These are phyloP conservation scores for Osmerus mordax DNA, from an alignment of 2,113 vertebrate genomes.

Conservation along the genomic window DNA sequence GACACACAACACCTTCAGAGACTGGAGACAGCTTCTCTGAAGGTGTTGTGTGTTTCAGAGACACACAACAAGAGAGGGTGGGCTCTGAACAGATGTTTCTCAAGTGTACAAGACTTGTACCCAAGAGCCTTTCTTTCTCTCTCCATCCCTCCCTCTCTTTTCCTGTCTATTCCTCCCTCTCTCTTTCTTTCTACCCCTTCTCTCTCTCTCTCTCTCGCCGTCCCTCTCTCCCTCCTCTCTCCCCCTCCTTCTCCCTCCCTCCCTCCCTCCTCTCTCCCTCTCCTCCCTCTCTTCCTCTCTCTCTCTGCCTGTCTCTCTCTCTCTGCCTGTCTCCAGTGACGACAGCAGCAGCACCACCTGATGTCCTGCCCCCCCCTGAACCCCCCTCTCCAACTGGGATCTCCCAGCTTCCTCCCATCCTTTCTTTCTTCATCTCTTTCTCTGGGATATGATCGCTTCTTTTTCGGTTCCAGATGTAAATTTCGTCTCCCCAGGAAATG, in stretches of 20 bases:
- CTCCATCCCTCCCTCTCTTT: constrained; percentile 13
- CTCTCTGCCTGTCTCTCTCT: constrained; percentile 1
- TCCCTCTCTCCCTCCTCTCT: constrained; percentile 1
- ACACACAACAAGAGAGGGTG: no score
- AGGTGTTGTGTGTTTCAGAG: background rate
- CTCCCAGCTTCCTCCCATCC: background rate
- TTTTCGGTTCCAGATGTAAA: constrained; percentile 34
- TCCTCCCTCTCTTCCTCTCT: no score
- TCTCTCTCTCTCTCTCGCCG: background rate
- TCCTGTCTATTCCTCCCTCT: constrained; percentile 5
- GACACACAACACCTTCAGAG: no score
- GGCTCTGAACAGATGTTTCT: constrained; percentile 19
- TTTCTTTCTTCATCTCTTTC: constrained; percentile 10
- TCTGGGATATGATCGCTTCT: constrained; percentile 6
- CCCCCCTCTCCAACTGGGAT: constrained; percentile 12
- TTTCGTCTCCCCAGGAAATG: constrained; percentile 40
- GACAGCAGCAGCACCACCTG: constrained; percentile 7
- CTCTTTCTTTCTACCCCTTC: background rate
- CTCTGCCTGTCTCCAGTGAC: constrained; percentile 16
- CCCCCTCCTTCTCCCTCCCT: background rate
- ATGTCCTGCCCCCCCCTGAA: constrained; percentile 9
- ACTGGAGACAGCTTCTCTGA: no score
- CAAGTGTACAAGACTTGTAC: constrained; percentile 25
- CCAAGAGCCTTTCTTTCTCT: background rate
- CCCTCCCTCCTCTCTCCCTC: background rate